A percentile compares a stretch with the other conserved stretches of the same genome.
Conservation (phyloP, 2,113 vertebrate species). For the Syngnathus scovelli region DNA sequence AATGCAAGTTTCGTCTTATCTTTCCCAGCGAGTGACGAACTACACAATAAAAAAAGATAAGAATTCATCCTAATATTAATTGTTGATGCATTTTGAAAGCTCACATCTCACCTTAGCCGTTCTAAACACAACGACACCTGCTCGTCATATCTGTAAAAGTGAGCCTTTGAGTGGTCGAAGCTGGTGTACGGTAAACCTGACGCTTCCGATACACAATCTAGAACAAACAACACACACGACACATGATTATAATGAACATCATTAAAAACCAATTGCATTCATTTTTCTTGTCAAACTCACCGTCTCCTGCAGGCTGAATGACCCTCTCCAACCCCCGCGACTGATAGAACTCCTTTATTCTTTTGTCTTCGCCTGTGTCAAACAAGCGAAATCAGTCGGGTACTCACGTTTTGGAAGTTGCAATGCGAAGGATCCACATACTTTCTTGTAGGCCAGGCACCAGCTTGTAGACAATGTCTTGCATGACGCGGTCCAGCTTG, state of each 20-base stretch:
- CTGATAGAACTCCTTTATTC: conserved; percentile 96
- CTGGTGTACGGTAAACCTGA: conserved; percentile 86
- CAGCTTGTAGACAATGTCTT: conserved; percentile 97
- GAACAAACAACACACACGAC: background rate
- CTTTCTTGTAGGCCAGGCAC: conserved; percentile 95
- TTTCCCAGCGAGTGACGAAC: conserved; percentile 80
- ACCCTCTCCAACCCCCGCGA: conserved; percentile 89
- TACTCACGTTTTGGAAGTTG: too few relatives aligned
- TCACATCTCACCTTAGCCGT: conserved; percentile 78
- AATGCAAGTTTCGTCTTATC: conserved; percentile 85
- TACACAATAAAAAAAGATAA: conserved; percentile 39
- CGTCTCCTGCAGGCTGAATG: conserved; percentile 82
- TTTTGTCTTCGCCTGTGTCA: conserved; percentile 85
- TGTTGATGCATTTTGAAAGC: background rate
- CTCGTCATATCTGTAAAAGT: conserved; percentile 96
- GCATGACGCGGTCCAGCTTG: conserved; percentile 96
- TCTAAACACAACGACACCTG: conserved; percentile 92
- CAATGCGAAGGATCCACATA: conserved; percentile 52
- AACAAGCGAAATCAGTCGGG: background rate
- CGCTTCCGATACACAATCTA: conserved; percentile 81
- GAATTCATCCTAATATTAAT: background rate
- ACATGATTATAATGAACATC: background rate
- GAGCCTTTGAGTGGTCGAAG: conserved; percentile 92
- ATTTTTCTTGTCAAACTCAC: conserved; percentile 50
- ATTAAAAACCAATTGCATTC: background rate